Evolutionary conservation across 2,113 vertebrate genomes (phyloP).

Genomic region (Apodemus sylvaticus): DNA sequence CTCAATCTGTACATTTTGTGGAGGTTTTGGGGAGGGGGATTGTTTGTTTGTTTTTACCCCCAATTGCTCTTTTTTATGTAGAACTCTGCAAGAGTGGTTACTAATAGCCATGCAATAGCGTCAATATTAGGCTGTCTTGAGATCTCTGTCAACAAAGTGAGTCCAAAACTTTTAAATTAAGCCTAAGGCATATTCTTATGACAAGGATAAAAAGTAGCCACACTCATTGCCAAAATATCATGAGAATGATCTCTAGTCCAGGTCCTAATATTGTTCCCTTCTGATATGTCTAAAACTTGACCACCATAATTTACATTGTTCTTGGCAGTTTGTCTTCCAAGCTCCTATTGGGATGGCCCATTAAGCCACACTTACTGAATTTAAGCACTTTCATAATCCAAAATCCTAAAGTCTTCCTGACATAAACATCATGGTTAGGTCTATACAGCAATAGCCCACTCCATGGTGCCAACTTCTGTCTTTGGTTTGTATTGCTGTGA

Average conservation of each 20-base stretch:
- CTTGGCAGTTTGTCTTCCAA: background rate
- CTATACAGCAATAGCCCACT: background rate
- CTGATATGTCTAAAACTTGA: background rate
- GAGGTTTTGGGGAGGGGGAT: fast-evolving
- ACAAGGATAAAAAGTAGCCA: background rate
- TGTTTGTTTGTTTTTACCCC: background rate
- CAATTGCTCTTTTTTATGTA: background rate
- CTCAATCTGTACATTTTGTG: background rate
- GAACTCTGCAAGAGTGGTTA: background rate
- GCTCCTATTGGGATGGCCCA: background rate
- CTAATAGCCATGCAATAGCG: background rate
- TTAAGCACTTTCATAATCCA: background rate
- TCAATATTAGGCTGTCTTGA: background rate
- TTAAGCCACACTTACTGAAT: background rate
- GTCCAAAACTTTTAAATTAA: background rate
- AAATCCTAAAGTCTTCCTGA: background rate
- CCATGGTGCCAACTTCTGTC: background rate
- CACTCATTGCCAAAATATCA: background rate
- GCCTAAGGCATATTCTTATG: background rate
- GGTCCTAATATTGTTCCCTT: background rate
- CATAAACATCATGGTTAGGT: background rate
- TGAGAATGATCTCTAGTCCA: background rate
- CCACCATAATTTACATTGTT: background rate
- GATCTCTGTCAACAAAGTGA: background rate
- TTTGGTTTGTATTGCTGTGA: background rate